Conservation (phyloP, 2,113 vertebrate species). For the Sinocyclocheilus maitianheensis region DNA sequence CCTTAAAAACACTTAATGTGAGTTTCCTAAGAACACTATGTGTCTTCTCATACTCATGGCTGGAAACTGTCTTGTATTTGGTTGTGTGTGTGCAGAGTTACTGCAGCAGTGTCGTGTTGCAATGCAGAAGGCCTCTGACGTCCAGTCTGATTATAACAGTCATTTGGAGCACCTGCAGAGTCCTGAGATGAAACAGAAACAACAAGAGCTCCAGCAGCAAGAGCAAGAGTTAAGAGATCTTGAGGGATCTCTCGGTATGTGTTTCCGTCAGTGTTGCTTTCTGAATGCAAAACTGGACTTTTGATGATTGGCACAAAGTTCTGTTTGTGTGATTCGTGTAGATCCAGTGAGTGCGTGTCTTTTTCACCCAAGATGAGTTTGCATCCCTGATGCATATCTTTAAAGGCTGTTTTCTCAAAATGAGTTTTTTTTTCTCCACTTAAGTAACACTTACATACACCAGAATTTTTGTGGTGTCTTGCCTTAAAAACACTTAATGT, state of each 20-base stretch:
- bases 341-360: too few species aligned
- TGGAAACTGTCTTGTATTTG: not conserved
- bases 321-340: not conserved
- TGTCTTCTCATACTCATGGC: not conserved
- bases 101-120: slow-evolving; percentile 76
- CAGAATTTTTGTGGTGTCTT: not conserved
- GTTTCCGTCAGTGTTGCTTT: not conserved
- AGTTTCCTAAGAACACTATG: not conserved
- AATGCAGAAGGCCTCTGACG: slow-evolving; percentile 66
- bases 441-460: too few species aligned
- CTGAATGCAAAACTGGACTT: not conserved
- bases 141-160: slow-evolving; percentile 63
- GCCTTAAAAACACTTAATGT: too few species aligned
- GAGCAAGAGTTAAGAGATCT: slow-evolving; percentile 76
- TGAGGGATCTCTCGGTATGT: slow-evolving; percentile 77
- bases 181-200: slow-evolving; percentile 72
- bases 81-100: slow-evolving; percentile 71
- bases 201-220: slow-evolving; percentile 74
- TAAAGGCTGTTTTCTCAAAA: too few species aligned
- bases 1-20: too few species aligned
- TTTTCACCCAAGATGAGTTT: too few species aligned
- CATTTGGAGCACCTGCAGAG: slow-evolving; percentile 70
- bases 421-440: too few species aligned
- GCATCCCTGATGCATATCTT: too few species aligned
- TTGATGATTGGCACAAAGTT: not conserved